Evolutionary conservation across 2,797 vertebrate genomes (phyloP).

Genomic region (Peromyscus melanophrys): DNA sequence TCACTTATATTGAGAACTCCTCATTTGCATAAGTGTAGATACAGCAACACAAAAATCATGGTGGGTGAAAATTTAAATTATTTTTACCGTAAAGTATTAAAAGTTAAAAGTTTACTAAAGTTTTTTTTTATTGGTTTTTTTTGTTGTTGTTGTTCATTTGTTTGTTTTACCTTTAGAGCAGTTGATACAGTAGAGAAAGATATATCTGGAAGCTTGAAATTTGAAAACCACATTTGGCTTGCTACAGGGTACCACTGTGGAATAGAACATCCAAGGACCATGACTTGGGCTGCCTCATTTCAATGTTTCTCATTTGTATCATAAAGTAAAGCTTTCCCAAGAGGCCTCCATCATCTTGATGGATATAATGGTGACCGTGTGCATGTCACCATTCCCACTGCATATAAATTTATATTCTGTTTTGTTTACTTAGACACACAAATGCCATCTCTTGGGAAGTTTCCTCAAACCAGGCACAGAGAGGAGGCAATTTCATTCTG

Average conservation of each 20-base stretch:
- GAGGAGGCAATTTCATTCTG: background rate
- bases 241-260: background rate
- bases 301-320: background rate
- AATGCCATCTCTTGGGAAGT: background rate
- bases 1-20: background rate
- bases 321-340: background rate
- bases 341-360: background rate
- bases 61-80: background rate
- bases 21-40: background rate
- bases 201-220: background rate
- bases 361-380: background rate
- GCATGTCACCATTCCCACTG: background rate
- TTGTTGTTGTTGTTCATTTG: background rate
- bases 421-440: background rate
- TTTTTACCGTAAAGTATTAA: background rate
- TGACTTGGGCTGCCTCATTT: background rate
- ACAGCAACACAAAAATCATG: background rate
- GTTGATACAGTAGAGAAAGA: background rate
- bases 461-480: background rate
- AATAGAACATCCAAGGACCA: background rate
- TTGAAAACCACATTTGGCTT: constrained; percentile 4
- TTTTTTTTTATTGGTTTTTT: background rate
- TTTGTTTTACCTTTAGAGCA: background rate
- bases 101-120: background rate
- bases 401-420: background rate